phyloP scores from a whole-genome alignment of 2,888 invertebrate genomes.

The Platerodrilus igneus region DNA sequence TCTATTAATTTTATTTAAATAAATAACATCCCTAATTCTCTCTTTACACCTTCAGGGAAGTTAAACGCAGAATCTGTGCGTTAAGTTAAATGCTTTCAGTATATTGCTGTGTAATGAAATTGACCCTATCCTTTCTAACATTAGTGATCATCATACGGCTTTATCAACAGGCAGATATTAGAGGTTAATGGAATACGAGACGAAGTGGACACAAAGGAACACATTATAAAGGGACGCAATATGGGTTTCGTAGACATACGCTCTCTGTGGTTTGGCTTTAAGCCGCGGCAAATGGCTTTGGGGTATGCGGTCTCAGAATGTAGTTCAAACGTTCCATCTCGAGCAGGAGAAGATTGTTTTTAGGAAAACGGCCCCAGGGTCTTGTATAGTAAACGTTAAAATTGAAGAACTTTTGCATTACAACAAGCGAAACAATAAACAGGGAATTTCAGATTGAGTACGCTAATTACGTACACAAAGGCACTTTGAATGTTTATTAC shows the following conservation, averaged over 20 bases:
- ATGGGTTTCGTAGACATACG: conserved; percentile 23
- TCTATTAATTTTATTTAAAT: too few species aligned
- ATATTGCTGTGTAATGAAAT: too few species aligned
- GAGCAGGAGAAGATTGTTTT: conserved; percentile 16
- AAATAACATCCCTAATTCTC: too few species aligned
- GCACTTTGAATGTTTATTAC: too few species aligned
- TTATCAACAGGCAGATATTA: conserved; percentile 16
- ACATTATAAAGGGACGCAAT: conserved; percentile 22
- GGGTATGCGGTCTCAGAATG: conserved; percentile 21
- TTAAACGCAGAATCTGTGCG: too few species aligned
- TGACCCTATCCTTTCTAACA: conserved; percentile 3
- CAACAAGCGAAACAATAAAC: too few species aligned
- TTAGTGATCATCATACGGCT: conserved; percentile 14
- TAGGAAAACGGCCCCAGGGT: conserved; percentile 10
- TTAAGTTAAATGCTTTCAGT: too few species aligned
- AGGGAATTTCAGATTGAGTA: too few species aligned
- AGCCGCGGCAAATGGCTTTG: conserved; percentile 23
- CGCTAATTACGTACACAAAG: too few species aligned
- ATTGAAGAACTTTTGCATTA: too few species aligned
- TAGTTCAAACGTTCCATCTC: conserved; percentile 22
- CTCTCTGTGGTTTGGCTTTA: conserved; percentile 22
- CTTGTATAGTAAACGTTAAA: too few species aligned
- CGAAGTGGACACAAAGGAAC: conserved; percentile 23
- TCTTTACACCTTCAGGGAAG: too few species aligned
- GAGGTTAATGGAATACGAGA: conserved; percentile 19